A percentile compares a stretch with the other conserved stretches of the same genome.
Evolutionary conservation across 2,888 invertebrate genomes (phyloP).

Genomic region (Trichopoda pennipes): DNA sequence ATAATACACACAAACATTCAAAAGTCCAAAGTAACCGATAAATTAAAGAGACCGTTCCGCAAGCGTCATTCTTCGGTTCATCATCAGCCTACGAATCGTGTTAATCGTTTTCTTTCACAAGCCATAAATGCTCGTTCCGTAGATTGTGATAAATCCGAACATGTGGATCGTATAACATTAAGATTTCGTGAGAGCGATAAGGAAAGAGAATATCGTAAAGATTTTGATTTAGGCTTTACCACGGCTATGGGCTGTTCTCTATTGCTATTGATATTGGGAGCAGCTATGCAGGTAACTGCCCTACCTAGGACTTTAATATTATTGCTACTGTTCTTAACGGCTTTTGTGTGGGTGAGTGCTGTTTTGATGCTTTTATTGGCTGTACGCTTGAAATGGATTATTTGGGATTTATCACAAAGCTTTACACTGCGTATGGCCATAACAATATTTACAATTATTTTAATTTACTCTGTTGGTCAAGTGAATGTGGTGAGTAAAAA

Average conservation of each 20-base stretch:
- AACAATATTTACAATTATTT: constrained; percentile 91
- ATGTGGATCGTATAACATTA: constrained; percentile 91
- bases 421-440: constrained; percentile 91
- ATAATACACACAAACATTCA: constrained; percentile 32
- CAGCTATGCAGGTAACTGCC: constrained; percentile 88
- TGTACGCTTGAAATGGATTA: constrained; percentile 90
- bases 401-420: constrained; percentile 92
- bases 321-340: constrained; percentile 91
- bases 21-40: constrained; percentile 92
- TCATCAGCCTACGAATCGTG: constrained; percentile 94
- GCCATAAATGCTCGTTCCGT: constrained; percentile 95
- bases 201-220: constrained; percentile 93
- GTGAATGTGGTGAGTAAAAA: constrained; percentile 91
- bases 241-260: constrained; percentile 90
- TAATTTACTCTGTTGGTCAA: constrained; percentile 94
- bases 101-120: constrained; percentile 94
- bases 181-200: constrained; percentile 92
- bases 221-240: constrained; percentile 92
- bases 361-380: constrained; percentile 92
- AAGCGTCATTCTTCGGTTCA: constrained; percentile 93
- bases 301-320: constrained; percentile 92
- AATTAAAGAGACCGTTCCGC: constrained; percentile 92
- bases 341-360: constrained; percentile 94
- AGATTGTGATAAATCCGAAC: constrained; percentile 93
- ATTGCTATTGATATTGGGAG: constrained; percentile 87